Evolutionary conservation across 1,140 invertebrate genomes (phyloP), one percentile per base, ranked within the genome.

Genomic region (Lasioglossum baleicum): DNA sequence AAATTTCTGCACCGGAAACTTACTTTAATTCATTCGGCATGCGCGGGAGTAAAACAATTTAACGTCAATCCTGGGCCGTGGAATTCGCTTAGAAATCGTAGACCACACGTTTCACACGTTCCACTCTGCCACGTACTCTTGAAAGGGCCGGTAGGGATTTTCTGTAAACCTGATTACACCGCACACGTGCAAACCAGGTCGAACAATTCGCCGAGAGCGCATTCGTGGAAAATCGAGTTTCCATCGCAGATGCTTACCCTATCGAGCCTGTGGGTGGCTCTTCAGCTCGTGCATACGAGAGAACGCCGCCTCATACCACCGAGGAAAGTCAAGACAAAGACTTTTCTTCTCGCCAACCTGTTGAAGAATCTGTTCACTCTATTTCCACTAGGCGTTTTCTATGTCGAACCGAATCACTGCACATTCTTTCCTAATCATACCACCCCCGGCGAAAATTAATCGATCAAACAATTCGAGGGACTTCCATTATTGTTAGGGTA

Each of bases 181-280:
- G 75, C 67, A 69, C 75, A 83, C 84, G 80, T 67, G 84, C 71
- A 84, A 86, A 87, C 67, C 85, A 35, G 85, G 70, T 87, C 83
- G 81, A 87, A 89, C 84, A 85, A 82, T 83, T 80, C 82, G 82
- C 83, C 82, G 83, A 83, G 81, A 80, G 83, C 79, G 83, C 84
- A 83, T 89, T 89, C 87, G 85, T 85, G 84, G 85, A 85, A 88
- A 89, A 90, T 89, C 85, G 88, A 90, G 85, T 91, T 90, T 88
- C 84, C 86, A 87, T 88, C 86, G 88, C 87, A 85, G 83, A 88
- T 84, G 83, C 88, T 90, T 90, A 80, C 65, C 80, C 80, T 76
- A 65, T 80, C 75, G 81, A 76, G 81, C 74, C 72, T 65, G 83
- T 31, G 76, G 68, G 60, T 70, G 80, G 75, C 69, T 80, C 75